Conservation (phyloP, 2,113 vertebrate genomes). For the Glaucomys volans region DNA sequence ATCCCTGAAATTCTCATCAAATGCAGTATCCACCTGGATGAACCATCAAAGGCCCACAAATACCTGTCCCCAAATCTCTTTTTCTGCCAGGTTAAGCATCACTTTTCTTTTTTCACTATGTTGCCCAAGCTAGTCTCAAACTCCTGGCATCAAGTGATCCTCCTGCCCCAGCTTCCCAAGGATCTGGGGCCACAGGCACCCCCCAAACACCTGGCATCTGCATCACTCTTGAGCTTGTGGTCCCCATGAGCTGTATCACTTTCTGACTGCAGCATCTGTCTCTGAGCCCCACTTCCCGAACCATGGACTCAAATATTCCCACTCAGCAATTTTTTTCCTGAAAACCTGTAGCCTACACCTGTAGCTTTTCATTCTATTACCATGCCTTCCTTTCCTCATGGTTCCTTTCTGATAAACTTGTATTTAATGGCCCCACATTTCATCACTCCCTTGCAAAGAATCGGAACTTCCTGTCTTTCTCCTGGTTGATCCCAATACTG, state of each 20-base stretch:
- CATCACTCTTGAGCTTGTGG: background rate
- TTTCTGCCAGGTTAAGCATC: background rate
- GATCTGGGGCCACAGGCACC: background rate
- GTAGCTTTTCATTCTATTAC: background rate
- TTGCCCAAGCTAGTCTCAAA: background rate
- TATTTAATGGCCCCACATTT: background rate
- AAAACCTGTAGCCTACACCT: background rate
- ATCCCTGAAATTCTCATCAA: background rate
- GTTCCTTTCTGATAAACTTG: background rate
- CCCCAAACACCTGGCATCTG: too few relatives aligned
- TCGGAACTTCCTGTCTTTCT: background rate
- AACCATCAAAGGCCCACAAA: background rate
- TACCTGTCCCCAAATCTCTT: background rate
- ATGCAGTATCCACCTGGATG: background rate
- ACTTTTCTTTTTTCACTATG: background rate
- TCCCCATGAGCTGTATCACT: background rate
- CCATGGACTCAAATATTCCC: background rate
- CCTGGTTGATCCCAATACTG: background rate
- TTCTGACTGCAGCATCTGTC: background rate
- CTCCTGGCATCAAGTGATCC: background rate
- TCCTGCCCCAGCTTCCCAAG: background rate
- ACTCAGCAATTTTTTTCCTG: background rate
- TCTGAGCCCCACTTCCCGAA: background rate
- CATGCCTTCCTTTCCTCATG: accelerated
- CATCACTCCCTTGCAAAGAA: background rate